phyloP scores from a whole-genome alignment of 2,113 vertebrate species.

The Eleginops maclovinus region DNA sequence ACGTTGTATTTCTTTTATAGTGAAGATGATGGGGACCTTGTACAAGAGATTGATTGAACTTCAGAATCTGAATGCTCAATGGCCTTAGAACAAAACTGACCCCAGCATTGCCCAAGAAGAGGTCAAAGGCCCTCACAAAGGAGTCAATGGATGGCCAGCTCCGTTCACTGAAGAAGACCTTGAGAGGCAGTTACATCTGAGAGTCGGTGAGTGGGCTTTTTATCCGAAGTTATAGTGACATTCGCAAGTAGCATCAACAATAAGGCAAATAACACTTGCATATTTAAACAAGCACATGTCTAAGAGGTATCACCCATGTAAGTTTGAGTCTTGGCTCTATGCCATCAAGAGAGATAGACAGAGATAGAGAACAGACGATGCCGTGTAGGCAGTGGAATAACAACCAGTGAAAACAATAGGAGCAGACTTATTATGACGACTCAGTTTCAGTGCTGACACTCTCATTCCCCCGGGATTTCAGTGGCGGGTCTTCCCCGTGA shows the following conservation, averaged over 20 bases:
- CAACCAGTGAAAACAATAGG: conserved; percentile 25
- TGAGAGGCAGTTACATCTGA: neutral
- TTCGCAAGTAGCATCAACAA: neutral
- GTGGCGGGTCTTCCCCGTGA: conserved; percentile 20
- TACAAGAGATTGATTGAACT: neutral
- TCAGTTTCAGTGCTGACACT: conserved; percentile 40
- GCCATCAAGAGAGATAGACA: neutral
- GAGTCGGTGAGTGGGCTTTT: neutral
- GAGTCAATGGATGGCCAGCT: neutral
- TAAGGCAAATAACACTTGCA: neutral
- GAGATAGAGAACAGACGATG: neutral
- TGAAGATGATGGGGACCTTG: neutral
- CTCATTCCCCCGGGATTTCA: conserved; percentile 38
- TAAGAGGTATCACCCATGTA: neutral
- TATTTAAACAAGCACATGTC: neutral
- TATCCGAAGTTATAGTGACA: neutral
- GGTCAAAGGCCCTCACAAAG: neutral
- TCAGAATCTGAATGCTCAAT: neutral
- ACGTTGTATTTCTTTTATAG: neutral
- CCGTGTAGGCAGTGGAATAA: conserved; percentile 24
- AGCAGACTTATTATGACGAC: conserved; percentile 40
- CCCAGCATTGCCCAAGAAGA: neutral
- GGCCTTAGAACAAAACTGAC: neutral
- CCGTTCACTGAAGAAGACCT: neutral
- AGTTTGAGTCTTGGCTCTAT: neutral